phyloP scores from a whole-genome alignment of 2,113 vertebrate genomes.

The Pheucticus melanocephalus region DNA sequence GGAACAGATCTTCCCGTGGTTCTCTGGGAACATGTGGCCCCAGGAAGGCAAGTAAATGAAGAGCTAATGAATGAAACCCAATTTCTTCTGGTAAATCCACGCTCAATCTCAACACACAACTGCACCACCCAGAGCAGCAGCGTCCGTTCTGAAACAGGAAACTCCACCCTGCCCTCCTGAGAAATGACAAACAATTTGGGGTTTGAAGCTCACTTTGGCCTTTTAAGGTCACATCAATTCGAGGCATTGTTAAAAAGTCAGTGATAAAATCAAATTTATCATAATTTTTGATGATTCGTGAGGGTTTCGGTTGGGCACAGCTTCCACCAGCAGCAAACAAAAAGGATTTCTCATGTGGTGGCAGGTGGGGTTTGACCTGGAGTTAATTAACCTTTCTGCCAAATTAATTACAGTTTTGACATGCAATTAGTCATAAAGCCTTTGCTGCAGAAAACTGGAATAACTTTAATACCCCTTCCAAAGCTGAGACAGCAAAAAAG shows the following conservation, averaged over 20 bases:
- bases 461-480: neutral
- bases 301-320: neutral
- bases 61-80: slow-evolving; percentile 40
- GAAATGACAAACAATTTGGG: slow-evolving; percentile 65
- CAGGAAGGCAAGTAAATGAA: neutral
- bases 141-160: slow-evolving; percentile 64
- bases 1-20: neutral
- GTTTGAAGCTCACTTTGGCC: slow-evolving; percentile 38
- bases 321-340: neutral
- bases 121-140: slow-evolving; percentile 50
- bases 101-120: slow-evolving; percentile 26
- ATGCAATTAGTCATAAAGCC: neutral
- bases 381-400: neutral
- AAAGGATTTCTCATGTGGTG: neutral
- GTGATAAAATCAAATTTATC: slow-evolving; percentile 34
- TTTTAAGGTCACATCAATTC: slow-evolving; percentile 46
- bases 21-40: neutral
- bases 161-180: slow-evolving; percentile 63
- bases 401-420: neutral
- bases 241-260: slow-evolving; percentile 17
- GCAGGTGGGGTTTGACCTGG: neutral
- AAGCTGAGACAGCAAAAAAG: neutral
- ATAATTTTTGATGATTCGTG: neutral
- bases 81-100: slow-evolving; percentile 25
- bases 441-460: neutral